These are phyloP conservation scores for Aldabrachelys gigantea DNA, from an alignment of 2,113 vertebrate genomes.

Conservation along the genomic window DNA sequence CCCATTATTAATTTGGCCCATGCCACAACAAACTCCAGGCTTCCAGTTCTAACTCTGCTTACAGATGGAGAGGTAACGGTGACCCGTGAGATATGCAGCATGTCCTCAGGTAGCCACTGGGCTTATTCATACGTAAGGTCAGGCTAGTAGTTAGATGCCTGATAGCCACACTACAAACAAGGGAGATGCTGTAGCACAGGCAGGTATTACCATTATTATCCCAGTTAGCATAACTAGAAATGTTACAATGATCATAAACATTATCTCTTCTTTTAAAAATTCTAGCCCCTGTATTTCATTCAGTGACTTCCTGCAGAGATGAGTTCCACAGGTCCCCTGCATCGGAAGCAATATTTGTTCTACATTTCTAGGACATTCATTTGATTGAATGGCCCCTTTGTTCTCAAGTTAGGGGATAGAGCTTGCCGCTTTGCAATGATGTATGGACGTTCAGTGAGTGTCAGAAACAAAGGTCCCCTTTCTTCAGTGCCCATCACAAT, in stretches of 20 bases:
- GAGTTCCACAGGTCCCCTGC: neutral
- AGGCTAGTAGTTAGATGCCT: neutral
- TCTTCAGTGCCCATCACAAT: neutral
- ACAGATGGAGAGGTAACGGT: neutral
- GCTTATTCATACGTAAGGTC: neutral
- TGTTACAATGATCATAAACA: neutral
- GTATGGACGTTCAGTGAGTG: neutral
- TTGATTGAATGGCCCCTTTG: neutral
- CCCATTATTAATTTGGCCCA: neutral
- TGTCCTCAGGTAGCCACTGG: neutral
- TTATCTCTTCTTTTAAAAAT: neutral
- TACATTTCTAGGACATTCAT: neutral
- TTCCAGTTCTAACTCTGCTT: neutral
- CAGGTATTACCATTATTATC: neutral
- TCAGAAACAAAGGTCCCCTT: constrained; percentile 19
- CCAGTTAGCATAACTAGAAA: neutral
- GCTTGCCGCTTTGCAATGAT: neutral
- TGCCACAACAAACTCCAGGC: neutral
- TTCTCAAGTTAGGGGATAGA: neutral
- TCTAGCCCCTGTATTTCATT: neutral
- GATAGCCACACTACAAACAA: neutral
- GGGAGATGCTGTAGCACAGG: neutral
- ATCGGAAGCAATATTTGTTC: neutral
- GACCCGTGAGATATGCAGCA: neutral
- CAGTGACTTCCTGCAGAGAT: neutral